Conservation (phyloP, 2,113 vertebrate genomes). For the Hippocampus zosterae region DNA sequence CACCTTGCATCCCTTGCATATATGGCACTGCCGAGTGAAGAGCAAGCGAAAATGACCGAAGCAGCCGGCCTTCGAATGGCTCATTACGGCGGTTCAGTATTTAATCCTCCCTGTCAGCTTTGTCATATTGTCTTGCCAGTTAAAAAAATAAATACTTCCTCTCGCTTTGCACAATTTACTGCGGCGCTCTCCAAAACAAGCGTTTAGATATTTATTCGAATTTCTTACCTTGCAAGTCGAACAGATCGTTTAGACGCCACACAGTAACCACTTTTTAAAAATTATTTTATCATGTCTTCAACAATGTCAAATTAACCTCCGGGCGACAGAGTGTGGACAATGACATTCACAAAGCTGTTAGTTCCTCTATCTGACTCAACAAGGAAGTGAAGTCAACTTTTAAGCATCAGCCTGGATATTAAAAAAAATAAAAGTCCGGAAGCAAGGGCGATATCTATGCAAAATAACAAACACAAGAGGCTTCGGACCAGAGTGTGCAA, state of each 20-base stretch:
- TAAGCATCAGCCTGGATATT: constrained; percentile 40
- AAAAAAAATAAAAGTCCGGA: constrained; percentile 60
- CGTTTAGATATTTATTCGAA: not conserved
- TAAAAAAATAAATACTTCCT: not conserved
- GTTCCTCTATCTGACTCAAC: constrained; percentile 75
- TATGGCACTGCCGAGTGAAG: not conserved
- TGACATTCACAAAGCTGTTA: constrained; percentile 48
- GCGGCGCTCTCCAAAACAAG: not conserved
- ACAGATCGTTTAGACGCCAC: not conserved
- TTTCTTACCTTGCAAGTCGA: constrained; percentile 41
- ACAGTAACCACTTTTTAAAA: not conserved
- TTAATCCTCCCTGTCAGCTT: not conserved
- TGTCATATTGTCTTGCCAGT: not conserved
- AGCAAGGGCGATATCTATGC: constrained; percentile 70
- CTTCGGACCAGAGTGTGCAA: not conserved
- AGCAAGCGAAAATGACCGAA: not conserved
- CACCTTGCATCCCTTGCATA: not conserved
- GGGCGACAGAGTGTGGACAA: constrained; percentile 37
- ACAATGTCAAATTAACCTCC: constrained; percentile 20
- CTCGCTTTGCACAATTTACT: not conserved
- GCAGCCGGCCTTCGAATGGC: too few species aligned
- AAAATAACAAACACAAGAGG: constrained; percentile 40
- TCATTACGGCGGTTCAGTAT: too few species aligned
- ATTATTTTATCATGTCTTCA: constrained; percentile 44
- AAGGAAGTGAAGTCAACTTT: constrained; percentile 76